Evolutionary conservation across 2,113 vertebrate species (phyloP), one percentile per base, ranked within the genome.

Genomic region (Bolborhynchus lineola): DNA sequence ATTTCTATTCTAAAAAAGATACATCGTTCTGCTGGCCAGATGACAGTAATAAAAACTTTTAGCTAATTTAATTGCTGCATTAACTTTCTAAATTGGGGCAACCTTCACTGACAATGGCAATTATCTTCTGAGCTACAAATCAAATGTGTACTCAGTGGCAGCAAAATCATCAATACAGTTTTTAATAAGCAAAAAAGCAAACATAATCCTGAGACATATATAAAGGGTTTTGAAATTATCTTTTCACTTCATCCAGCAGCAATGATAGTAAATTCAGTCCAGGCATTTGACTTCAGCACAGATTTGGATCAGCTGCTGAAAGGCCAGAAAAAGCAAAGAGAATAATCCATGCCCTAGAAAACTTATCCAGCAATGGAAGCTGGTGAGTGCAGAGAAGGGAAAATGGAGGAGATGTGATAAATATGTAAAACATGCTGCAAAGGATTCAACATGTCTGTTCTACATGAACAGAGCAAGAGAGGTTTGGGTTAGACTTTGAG

Each of bases 271-370:
- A 92, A 93, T 77, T 90, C 76, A 78, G 39, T 24, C 55, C 59
- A 76, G 46, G 68, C 31, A 50, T 93, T 88, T 5, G 60, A 85
- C 80, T 96, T 74, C 46, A 74, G 72, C 80, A 92, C 41, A 91
- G 82, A 93, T 92, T 92, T 92, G 88, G 60, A 93, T 94, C 86
- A 90, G 60, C 60, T 91, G 64, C 72, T 91, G 83, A 78, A 94
- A 59, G 74, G 29, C 46, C 60, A 77, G 50, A 88, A 86, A 86
- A 96, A 63, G 46, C n/a, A 60, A 46, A 86, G 80, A 42, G 41
- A 92, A 90, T 70, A 90, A 96, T 90, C 91, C 72, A 70, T 78
- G 59, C 28, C 92, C 74, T 29, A 88, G 82, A 86, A 86, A 94
- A 88, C 26, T 76, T 87, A 47, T 55, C 35, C 49, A 92, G 85